Base-by-base conservation (phyloP, 2,797 vertebrate species). In the Heliangelus exortis region DNA sequence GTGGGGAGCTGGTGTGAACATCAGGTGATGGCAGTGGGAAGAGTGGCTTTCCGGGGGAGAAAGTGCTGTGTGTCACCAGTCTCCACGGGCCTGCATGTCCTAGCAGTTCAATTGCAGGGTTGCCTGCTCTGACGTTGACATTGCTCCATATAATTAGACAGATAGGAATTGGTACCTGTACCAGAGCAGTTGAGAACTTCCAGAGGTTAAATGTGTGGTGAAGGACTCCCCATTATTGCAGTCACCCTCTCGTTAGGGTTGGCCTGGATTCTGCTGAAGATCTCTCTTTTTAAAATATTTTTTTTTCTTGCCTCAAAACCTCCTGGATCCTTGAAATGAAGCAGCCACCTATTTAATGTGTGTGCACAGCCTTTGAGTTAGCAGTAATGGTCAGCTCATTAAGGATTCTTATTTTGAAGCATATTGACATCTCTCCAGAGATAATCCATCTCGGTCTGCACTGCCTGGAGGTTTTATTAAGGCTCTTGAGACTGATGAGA, bases 401-500 rank as follows among this genome's bases (percentile, higher is more conserved):
- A 71, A 55, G 43, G 75, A 43, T 33, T 53, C 57, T 28, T 53
- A 11, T 61, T 72, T 12, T 65, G 73, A 28, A 81, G 66, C 85
- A 5, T 2, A 17, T 13, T 58, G 90, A 33, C 76, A 65, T 91
- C 80, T 61, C 74, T 29, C 85, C 54, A 2, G 50, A 57, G 93
- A 54, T 84, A 84, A 78, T 29, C 78, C 74, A 69, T 29, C 91
- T 48, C 4, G 0, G 15, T 58, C 66, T 53, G 93, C 69, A n/a
- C 55, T 0, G 20, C 81, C 71, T 83, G 83, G 83, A 10, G 65
- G 33, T 63, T 75, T 79, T 22, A 8, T 10, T 39, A 18, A 66
- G 82, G 65, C 93, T 89, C 89, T 85, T 7, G 75, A 65, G 92
- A 54, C 65, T 80, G 95, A 21, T 59, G 89, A 89, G 86, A 50